Evolutionary conservation across 2,113 vertebrate species (phyloP), one percentile per base, ranked within the genome.

Genomic region (Neotoma lepida): DNA sequence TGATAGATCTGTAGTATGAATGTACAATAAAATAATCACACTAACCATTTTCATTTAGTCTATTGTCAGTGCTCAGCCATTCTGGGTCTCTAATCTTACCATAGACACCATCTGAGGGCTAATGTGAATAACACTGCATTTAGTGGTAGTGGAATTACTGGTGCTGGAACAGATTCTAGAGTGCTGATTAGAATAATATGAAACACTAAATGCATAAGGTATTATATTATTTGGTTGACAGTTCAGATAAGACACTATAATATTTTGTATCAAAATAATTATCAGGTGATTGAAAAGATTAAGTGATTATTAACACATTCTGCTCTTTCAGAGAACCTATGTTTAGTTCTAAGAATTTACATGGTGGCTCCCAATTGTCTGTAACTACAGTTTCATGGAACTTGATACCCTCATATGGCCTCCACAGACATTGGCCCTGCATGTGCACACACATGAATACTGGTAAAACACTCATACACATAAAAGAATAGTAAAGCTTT

Each of bases 21-120:
- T 93, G 74, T 97, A 26, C 24, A 44, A 39, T 30, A 76, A 54
- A 97, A 97, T 9, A 22, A 92, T 92, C 93, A 90, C 88, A 76
- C 2, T 66, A 96, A 94, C 93, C 35, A 22, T 66, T 91, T 86
- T 56, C 28, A 56, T 68, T 54, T 30, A 89, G 63, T 12, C 7
- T 93, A 14, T 91, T 76, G 41, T 12, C 30, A 70, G 22, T 82
- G 9, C 49, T 39, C 76, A 9, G 70, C 49, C 68, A 17, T 26
- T 44, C 24, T 82, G 51, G 1, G 4, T 44, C 12, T 56, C 6
- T 82, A 18, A 84, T 39, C 26, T 90, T 70, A 68, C 9, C 56
- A 4, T 30, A 76, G 30, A 9, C 3, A 70, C 4, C 51, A 61
- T 41, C 41, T 86, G 41, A 41, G 68, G 70, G 10, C 30, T n/a